Conservation (phyloP, 2,888 invertebrate species). For the Taphrorychus bicolor region DNA sequence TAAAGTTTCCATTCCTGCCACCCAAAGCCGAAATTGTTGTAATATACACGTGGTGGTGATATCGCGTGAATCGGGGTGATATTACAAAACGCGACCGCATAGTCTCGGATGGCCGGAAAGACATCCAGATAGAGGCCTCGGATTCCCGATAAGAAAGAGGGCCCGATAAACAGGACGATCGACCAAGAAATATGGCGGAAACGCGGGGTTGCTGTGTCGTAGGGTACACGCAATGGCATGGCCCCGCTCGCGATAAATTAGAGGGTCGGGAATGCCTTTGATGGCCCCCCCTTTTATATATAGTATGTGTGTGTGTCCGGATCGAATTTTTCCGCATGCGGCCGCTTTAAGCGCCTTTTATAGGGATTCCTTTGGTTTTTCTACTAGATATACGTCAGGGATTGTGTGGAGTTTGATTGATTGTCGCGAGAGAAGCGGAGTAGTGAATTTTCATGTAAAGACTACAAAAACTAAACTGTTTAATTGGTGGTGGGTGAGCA, state of each 20-base stretch:
- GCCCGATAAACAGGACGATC: constrained; percentile 53
- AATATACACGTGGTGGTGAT: constrained; percentile 35
- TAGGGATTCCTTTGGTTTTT: constrained; percentile 25
- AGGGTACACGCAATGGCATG: constrained; percentile 56
- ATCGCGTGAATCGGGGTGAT: constrained; percentile 50
- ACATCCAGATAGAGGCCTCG: constrained; percentile 53
- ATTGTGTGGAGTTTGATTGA: constrained; percentile 24
- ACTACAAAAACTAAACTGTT: too few species aligned
- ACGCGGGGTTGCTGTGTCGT: constrained; percentile 52
- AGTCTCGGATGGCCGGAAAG: constrained; percentile 55
- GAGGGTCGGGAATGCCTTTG: constrained; percentile 29
- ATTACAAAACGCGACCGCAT: constrained; percentile 52
- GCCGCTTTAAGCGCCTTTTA: constrained; percentile 20
- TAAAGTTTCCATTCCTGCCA: too few species aligned
- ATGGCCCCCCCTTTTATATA: constrained; percentile 7
- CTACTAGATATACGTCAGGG: constrained; percentile 12
- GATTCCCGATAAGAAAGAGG: constrained; percentile 52
- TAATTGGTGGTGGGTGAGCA: too few species aligned
- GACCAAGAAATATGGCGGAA: constrained; percentile 58
- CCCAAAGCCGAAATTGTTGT: constrained; percentile 39
- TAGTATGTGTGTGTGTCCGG: constrained; percentile 19
- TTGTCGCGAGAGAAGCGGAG: too few species aligned
- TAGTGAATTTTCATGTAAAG: too few species aligned
- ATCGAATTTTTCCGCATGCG: constrained; percentile 35
- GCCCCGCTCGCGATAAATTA: constrained; percentile 30